Evolutionary conservation across 2,113 vertebrate genomes (phyloP), one percentile per base, ranked within the genome.

Genomic region (Echinops telfairi): DNA sequence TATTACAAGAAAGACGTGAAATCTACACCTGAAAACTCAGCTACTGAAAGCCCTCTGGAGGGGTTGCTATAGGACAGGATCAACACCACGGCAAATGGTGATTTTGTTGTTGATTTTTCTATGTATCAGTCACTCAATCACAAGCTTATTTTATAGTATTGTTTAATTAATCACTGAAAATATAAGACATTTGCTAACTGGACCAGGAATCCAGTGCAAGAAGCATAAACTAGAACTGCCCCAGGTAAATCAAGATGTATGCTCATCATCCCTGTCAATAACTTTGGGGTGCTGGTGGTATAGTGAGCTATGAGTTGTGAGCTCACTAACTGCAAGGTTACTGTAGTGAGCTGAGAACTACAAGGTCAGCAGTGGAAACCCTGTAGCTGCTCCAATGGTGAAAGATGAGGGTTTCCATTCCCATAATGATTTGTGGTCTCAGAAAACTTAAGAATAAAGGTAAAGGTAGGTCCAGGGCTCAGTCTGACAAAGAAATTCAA

Each of bases 91-190:
- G 70, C 70, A 71, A n/a, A 31, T 68, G 8, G 60, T 23, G 22
- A 19, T 62, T 23, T 19, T n/a, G n/a, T 71, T 71, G 3, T 73
- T 36, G 36, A 36, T 22, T 73, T 73, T 20, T 22, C 19, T 22
- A n/a, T 71, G 9, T 31, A 33, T 71, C n/a, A 33, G 17, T 17
- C n/a, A 33, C 33, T 36, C 7, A 1, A 73, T 73, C 5, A 3
- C 31, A 33, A 38, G 17, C 12, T 66, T 68, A 29, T 87, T 87
- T 90, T 83, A 27, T 73, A 43, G 60, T 73, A 71, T 68, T 15
- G 19, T 87, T 83, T n/a, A 68, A 83, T 83, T 76, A 16, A 76
- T 53, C 78, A 88, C 17, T 83, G 53, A 57, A 83, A 78, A 58
- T 47, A 4, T 79, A 38, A 23, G 5, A 40, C 36, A 4, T 86